Evolutionary conservation across 2,113 vertebrate genomes (phyloP).

Genomic region (Megaceryle torquata): DNA sequence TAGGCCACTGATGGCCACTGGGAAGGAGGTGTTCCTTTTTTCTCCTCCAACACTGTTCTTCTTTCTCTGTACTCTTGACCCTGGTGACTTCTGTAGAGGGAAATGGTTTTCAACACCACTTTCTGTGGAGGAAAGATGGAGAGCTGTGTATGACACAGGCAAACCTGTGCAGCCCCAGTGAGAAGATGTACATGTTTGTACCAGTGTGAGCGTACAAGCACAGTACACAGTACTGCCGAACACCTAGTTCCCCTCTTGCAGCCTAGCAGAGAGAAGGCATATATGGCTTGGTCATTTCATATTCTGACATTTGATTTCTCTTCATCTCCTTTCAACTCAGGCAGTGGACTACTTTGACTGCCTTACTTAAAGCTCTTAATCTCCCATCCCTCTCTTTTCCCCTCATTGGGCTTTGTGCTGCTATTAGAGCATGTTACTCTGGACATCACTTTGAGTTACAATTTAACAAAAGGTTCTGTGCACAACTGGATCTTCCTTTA

Average conservation of each 20-base stretch:
- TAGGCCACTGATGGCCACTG: fast-evolving
- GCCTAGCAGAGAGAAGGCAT: neutral
- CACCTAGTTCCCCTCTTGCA: neutral
- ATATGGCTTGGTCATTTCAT: neutral
- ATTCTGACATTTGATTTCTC: neutral
- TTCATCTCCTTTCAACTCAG: neutral
- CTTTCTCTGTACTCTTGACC: neutral
- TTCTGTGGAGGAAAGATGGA: neutral
- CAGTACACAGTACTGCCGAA: fast-evolving
- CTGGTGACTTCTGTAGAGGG: neutral
- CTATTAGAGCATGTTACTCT: neutral
- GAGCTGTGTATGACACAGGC: neutral
- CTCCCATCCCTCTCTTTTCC: neutral
- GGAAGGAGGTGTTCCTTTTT: neutral
- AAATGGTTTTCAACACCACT: neutral
- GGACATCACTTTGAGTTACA: neutral
- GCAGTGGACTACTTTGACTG: neutral
- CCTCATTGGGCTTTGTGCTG: neutral
- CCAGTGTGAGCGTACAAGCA: fast-evolving
- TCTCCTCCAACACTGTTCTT: neutral
- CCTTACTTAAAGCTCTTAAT: neutral
- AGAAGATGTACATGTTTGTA: neutral
- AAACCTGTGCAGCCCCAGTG: neutral
- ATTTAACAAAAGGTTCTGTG: neutral
- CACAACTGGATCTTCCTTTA: neutral